A percentile compares a stretch with the other conserved stretches of the same genome.
Evolutionary conservation across 1,140 invertebrate genomes (phyloP).

Genomic region (Coboldia fuscipes): DNA sequence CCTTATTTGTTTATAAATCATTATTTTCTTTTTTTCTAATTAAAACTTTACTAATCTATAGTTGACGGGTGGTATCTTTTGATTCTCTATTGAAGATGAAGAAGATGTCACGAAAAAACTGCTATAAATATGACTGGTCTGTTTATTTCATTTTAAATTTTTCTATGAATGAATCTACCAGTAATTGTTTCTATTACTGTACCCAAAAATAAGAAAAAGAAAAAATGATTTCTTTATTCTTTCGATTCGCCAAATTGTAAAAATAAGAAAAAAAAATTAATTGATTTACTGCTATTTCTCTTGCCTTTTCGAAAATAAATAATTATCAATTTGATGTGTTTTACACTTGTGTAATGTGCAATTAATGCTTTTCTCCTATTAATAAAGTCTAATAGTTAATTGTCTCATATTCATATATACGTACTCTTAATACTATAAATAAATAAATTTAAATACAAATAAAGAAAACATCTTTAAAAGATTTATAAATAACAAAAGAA

Average conservation of each 20-base stretch:
- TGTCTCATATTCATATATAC: background rate
- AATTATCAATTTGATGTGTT: background rate
- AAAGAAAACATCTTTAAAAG: too few relatives aligned
- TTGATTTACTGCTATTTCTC: too few relatives aligned
- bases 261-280: background rate
- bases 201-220: background rate
- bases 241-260: background rate
- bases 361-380: background rate
- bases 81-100: too few relatives aligned
- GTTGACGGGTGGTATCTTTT: too few relatives aligned
- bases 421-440: background rate
- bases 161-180: background rate
- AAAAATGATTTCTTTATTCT: too few relatives aligned
- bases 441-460: background rate
- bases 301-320: too few relatives aligned
- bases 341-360: background rate
- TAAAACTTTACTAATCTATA: too few relatives aligned
- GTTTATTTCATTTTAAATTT: too few relatives aligned
- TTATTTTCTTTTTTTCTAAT: too few relatives aligned
- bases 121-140: too few relatives aligned
- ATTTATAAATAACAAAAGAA: background rate
- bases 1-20: too few relatives aligned
- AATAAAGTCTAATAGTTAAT: background rate
- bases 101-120: too few relatives aligned
- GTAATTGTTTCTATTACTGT: background rate